These are phyloP conservation scores for Stenodema calcarata DNA, from an alignment of 2,888 invertebrate genomes.

Conservation along the genomic window DNA sequence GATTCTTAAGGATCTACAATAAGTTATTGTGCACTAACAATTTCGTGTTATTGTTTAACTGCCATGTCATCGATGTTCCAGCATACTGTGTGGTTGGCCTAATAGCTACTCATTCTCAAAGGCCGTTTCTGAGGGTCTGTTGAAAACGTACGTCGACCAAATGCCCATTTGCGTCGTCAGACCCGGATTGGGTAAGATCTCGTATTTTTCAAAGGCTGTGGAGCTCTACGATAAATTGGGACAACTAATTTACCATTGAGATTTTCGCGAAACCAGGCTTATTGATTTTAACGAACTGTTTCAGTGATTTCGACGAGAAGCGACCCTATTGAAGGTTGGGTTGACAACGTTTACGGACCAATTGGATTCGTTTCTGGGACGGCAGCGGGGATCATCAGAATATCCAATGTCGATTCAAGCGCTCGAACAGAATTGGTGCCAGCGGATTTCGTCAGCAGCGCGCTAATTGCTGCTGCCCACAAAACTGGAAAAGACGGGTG, in stretches of 20 bases:
- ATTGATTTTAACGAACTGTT: no score
- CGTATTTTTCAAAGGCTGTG: no score
- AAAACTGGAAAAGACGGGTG: constrained; percentile 25
- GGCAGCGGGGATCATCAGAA: constrained; percentile 65
- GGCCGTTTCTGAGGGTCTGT: constrained; percentile 77
- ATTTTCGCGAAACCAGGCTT: no score
- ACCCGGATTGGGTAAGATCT: constrained; percentile 75
- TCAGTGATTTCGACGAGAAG: constrained; percentile 56
- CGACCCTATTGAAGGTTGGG: constrained; percentile 65
- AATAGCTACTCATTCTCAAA: constrained; percentile 89
- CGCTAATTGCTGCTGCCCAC: constrained; percentile 69
- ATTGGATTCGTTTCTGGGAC: constrained; percentile 62
- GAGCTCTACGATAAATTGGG: no score
- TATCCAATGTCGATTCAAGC: constrained; percentile 63
- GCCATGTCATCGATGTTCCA: constrained; percentile 1
- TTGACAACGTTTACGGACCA: constrained; percentile 68
- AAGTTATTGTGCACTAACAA: neutral
- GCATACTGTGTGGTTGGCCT: constrained; percentile 68
- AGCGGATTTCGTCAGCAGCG: constrained; percentile 75
- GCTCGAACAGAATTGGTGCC: constrained; percentile 73
- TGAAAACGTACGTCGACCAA: constrained; percentile 68
- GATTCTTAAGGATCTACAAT: no score
- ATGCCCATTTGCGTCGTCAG: constrained; percentile 79
- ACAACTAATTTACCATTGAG: no score
- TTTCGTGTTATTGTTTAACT: no score